Conservation (phyloP, 2,888 invertebrate genomes). For the Xanthia icteritia region DNA sequence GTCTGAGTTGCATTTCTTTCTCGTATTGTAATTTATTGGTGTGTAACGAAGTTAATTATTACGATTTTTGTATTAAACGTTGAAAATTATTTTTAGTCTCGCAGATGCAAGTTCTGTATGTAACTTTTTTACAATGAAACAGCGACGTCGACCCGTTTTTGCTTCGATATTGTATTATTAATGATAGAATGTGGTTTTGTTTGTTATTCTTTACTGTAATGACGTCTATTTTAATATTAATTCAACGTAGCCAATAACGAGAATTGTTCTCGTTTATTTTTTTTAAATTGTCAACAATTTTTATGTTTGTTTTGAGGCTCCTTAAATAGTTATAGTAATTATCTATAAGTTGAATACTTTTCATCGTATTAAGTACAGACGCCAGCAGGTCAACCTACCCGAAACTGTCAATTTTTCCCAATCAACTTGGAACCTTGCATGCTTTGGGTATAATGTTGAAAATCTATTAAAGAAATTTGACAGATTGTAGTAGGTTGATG, state of each 20-base stretch:
- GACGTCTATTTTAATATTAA: slow-evolving; percentile 67
- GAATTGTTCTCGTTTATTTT: slow-evolving; percentile 42
- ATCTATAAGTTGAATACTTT: slow-evolving; percentile 2
- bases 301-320: slow-evolving; percentile 29
- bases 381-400: too few species aligned
- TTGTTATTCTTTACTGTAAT: slow-evolving; percentile 64
- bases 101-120: slow-evolving; percentile 79
- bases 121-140: slow-evolving; percentile 83
- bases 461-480: too few species aligned
- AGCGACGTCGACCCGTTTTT: slow-evolving; percentile 70
- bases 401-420: too few species aligned
- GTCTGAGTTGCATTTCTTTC: slow-evolving; percentile 88
- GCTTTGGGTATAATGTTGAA: too few species aligned
- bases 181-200: slow-evolving; percentile 67
- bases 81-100: slow-evolving; percentile 89
- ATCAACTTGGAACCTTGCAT: too few species aligned
- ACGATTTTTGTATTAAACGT: slow-evolving; percentile 91
- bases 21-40: slow-evolving; percentile 90
- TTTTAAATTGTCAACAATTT: slow-evolving; percentile 51
- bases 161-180: slow-evolving; percentile 67
- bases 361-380: too few species aligned
- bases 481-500: too few species aligned
- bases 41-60: slow-evolving; percentile 91
- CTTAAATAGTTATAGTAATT: slow-evolving; percentile 39
- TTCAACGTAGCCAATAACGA: slow-evolving; percentile 53